Evolutionary conservation across 2,797 vertebrate species (phyloP).

Genomic region (Champsocephalus gunnari): DNA sequence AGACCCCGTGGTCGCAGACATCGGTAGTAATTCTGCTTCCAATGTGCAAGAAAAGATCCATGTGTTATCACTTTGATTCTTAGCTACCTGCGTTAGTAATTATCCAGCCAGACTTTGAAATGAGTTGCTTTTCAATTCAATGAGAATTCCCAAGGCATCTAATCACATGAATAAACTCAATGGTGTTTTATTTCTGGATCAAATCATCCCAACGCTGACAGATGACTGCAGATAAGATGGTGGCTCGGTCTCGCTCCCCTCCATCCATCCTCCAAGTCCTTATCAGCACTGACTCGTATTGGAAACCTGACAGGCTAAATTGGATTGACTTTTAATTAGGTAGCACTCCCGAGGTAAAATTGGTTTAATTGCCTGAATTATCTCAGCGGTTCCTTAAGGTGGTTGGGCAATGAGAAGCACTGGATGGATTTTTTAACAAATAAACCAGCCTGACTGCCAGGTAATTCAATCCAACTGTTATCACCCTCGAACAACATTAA

Average conservation of each 20-base stretch:
- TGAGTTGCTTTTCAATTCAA: conserved; percentile 20
- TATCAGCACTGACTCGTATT: conserved; percentile 63
- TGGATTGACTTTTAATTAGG: conserved; percentile 81
- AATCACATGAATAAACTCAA: conserved; percentile 38
- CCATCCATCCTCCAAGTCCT: conserved; percentile 53
- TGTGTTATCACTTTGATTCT: conserved; percentile 14
- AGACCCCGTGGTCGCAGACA: neutral
- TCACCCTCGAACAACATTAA: conserved; percentile 21
- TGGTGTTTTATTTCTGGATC: conserved; percentile 47
- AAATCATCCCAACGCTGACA: conserved; percentile 46
- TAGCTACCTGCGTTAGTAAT: conserved; percentile 22
- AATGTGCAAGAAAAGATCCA: neutral
- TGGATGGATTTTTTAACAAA: conserved; percentile 39
- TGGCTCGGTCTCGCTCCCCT: conserved; percentile 35
- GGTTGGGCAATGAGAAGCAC: conserved; percentile 22
- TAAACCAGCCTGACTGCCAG: conserved; percentile 21
- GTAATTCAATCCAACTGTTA: conserved; percentile 19
- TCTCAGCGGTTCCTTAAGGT: conserved; percentile 39
- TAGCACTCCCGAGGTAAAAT: conserved; percentile 66
- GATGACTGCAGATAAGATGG: conserved; percentile 65
- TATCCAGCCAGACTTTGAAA: conserved; percentile 24
- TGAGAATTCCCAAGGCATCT: conserved; percentile 26
- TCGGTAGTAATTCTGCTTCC: neutral
- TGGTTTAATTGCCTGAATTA: conserved; percentile 77
- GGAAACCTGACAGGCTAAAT: conserved; percentile 70